phyloP scores from a whole-genome alignment of 2,888 invertebrate species.

The Synergus umbraculus region DNA sequence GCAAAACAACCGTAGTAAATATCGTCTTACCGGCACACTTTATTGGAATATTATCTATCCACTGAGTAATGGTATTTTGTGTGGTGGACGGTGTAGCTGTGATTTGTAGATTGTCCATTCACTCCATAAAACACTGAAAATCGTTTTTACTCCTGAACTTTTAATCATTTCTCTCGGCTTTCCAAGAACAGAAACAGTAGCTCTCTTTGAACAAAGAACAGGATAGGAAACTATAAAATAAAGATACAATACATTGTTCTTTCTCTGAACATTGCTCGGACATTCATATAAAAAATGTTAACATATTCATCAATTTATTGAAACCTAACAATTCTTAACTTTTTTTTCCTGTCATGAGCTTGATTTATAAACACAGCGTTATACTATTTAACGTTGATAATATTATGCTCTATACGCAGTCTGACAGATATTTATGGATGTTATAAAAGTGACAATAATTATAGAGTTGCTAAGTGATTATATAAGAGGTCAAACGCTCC shows the following conservation, averaged over 20 bases:
- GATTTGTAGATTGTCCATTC: conserved; percentile 15
- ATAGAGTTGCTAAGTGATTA: too few relatives aligned
- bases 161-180: not conserved
- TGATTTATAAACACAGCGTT: too few relatives aligned
- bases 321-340: too few relatives aligned
- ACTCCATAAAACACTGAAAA: conserved; percentile 26
- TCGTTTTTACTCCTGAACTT: conserved; percentile 19
- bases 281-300: not conserved
- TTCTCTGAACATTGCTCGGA: too few relatives aligned
- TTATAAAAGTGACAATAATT: too few relatives aligned
- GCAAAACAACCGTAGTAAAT: conserved; percentile 14
- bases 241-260: not conserved
- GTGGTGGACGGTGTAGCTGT: conserved; percentile 11
- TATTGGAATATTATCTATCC: conserved; percentile 48
- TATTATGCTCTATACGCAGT: too few relatives aligned
- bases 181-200: conserved; percentile 20
- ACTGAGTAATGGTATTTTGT: conserved; percentile 36
- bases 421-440: too few relatives aligned
- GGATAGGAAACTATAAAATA: conserved; percentile 17
- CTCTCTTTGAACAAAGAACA: not conserved
- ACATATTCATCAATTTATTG: not conserved
- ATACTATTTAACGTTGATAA: too few relatives aligned
- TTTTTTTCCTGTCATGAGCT: too few relatives aligned
- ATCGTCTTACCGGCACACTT: conserved; percentile 47
- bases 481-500: too few relatives aligned